These are phyloP conservation scores for Notodonta ziczac DNA, from an alignment of 2,888 invertebrate genomes.

Conservation along the genomic window DNA sequence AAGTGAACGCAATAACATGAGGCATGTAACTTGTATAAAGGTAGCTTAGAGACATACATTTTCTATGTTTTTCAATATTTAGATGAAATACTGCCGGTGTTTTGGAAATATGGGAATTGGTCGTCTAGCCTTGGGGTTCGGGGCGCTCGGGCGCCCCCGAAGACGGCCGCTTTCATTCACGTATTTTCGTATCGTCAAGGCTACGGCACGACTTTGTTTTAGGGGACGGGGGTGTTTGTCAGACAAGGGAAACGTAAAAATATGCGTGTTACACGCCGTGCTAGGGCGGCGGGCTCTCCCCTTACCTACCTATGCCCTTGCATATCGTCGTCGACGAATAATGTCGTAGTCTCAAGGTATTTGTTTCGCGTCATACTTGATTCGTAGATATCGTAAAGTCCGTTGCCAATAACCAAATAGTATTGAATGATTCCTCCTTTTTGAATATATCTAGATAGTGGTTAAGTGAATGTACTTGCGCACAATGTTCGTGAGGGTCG, in stretches of 20 bases:
- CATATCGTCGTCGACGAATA: conserved; percentile 30
- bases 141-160: too few relatives aligned
- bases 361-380: conserved; percentile 58
- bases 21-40: conserved; percentile 75
- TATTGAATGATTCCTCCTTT: conserved; percentile 74
- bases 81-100: conserved; percentile 78
- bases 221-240: too few relatives aligned
- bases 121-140: conserved; percentile 32
- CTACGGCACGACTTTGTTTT: too few relatives aligned
- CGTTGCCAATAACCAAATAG: conserved; percentile 79
- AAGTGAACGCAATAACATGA: conserved; percentile 79
- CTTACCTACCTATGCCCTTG: too few relatives aligned
- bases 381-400: conserved; percentile 59
- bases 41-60: conserved; percentile 73
- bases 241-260: too few relatives aligned
- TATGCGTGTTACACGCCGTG: too few relatives aligned
- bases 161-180: too few relatives aligned
- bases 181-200: too few relatives aligned
- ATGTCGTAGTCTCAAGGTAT: conserved; percentile 47
- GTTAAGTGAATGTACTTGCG: conserved; percentile 75
- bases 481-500: conserved; percentile 62
- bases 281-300: too few relatives aligned
- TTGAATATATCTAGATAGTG: conserved; percentile 71
- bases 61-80: conserved; percentile 81
- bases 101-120: conserved; percentile 32